Evolutionary conservation across 2,797 vertebrate species (phyloP), one percentile per base, ranked within the genome.

Genomic region (Mus minutoides): DNA sequence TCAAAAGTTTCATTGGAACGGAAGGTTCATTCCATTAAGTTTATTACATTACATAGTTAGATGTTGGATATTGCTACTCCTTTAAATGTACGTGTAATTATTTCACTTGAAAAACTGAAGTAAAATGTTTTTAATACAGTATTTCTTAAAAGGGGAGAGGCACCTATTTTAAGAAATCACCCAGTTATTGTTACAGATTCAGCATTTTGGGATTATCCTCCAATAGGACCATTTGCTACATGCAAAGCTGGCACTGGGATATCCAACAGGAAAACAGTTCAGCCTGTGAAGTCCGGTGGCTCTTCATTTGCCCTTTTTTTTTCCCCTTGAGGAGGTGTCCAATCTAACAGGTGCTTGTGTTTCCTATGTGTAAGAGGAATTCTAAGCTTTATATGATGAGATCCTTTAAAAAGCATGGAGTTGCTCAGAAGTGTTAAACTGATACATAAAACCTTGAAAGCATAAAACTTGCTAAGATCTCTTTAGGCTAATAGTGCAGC

Each of bases 401-500:
- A 85, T 79, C 12, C 60, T 97, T 97, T 92, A 96, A 93, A 95
- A 92, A 52, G 46, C 79, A 98, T 85, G 17, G 67, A 93, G 77
- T 95, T 95, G 37, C 78, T 94, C 93, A 94, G 94, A 94, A 31
- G 24, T 69, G 40, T 49, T 76, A 96, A 96, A 93, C 8, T 52
- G 24, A 94, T 96, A 89, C 87, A 97, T 77, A 92, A 73, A 92
- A 93, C 95, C 95, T 95, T 67, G 64, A 96, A 96, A 94, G 49
- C 97, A 77, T 92, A 83, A 97, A 97, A 96, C 92, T 97, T 95
- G 24, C 96, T 97, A 76, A 52, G 87, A 95, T 97, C 91, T 97
- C 89, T 95, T 95, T 93, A 71, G 95, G 88, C 96, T 97, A 98
- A 92, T n/a, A 96, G 34, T 97, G 91, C 97, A 98, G 97, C 97